Conservation (phyloP, 2,797 vertebrate species). For the Malurus splendens region DNA sequence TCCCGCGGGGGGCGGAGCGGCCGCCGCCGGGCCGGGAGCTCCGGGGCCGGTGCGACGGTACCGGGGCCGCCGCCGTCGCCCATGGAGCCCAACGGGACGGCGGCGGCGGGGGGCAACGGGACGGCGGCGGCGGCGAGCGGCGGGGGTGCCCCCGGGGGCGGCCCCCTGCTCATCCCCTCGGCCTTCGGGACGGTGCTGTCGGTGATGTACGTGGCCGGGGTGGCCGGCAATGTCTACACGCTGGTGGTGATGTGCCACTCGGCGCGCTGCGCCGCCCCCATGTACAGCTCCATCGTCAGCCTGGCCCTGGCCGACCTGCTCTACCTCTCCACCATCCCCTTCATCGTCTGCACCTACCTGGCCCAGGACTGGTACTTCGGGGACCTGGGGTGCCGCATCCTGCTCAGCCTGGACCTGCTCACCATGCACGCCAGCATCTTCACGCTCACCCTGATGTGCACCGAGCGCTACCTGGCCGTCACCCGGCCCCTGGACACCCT, state of each 20-base stretch:
- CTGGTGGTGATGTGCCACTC: constrained; percentile 88
- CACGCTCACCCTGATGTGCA: constrained; percentile 88
- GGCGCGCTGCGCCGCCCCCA: constrained; percentile 83
- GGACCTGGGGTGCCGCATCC: constrained; percentile 84
- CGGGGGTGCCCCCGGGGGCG: neutral
- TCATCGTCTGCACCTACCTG: constrained; percentile 89
- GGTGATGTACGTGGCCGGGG: constrained; percentile 82
- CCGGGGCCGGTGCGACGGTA: neutral
- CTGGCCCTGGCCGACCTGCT: constrained; percentile 88
- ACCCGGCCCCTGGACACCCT: constrained; percentile 84
- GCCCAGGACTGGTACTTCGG: constrained; percentile 93
- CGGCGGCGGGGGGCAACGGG: constrained; percentile 38
- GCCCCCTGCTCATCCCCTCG: constrained; percentile 80
- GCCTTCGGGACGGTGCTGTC: constrained; percentile 86
- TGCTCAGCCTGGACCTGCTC: constrained; percentile 89
- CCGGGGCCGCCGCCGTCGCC: constrained; percentile 5
- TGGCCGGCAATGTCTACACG: constrained; percentile 88
- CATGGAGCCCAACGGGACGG: constrained; percentile 60
- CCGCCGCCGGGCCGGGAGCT: neutral
- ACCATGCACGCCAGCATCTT: constrained; percentile 96
- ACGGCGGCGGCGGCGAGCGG: neutral
- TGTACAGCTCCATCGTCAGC: constrained; percentile 91
- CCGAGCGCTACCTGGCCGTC: constrained; percentile 87
- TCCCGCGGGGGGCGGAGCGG: constrained; percentile 27
- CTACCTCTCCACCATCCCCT: constrained; percentile 91